Evolutionary conservation across 2,888 invertebrate species (phyloP).

Genomic region (Hybos culiciformis): DNA sequence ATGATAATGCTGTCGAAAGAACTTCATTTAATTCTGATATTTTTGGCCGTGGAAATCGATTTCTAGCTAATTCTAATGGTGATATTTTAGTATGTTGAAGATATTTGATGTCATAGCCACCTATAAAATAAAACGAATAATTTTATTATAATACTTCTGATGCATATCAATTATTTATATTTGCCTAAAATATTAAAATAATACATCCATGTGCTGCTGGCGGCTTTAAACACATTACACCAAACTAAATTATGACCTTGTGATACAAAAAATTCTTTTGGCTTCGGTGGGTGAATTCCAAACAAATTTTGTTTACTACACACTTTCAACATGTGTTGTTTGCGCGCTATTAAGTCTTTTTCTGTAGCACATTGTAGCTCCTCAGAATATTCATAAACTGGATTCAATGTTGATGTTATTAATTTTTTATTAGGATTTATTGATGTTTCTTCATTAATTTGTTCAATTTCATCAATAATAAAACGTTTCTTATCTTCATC

Average conservation of each 20-base stretch:
- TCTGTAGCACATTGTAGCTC: constrained; percentile 35
- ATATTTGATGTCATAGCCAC: constrained; percentile 46
- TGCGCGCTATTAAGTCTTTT: constrained; percentile 39
- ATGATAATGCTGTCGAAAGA: constrained; percentile 47
- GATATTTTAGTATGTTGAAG: constrained; percentile 45
- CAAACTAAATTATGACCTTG: constrained; percentile 53
- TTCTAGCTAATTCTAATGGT: constrained; percentile 52
- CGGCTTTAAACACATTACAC: constrained; percentile 65
- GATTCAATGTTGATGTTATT: constrained; percentile 21
- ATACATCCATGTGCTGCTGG: constrained; percentile 68
- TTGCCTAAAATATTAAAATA: constrained; percentile 59
- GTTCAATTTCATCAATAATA: not conserved
- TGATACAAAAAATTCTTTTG: constrained; percentile 60
- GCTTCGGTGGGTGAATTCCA: constrained; percentile 42
- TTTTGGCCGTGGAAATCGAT: constrained; percentile 53
- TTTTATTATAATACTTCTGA: too few relatives aligned
- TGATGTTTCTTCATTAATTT: not conserved
- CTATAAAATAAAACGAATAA: constrained; percentile 24
- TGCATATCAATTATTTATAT: not conserved
- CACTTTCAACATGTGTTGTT: constrained; percentile 36
- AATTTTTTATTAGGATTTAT: not conserved
- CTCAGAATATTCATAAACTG: constrained; percentile 36
- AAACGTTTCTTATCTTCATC: not conserved
- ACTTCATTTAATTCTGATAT: constrained; percentile 49
- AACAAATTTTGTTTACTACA: constrained; percentile 37